Base-by-base conservation (phyloP, 2,888 invertebrate genomes). In the Stictocephala bisonia region DNA sequence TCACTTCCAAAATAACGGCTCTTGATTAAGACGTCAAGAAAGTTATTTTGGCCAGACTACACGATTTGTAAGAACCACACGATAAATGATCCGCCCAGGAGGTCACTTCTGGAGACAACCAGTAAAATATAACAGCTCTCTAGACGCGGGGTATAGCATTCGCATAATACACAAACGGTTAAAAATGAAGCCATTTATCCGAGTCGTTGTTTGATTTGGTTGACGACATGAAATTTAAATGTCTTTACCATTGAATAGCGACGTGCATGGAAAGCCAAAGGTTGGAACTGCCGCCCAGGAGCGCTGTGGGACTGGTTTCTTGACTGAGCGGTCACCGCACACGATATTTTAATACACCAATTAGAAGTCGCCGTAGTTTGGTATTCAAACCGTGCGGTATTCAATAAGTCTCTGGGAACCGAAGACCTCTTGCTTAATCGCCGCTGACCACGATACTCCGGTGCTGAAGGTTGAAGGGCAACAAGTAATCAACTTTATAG, bases 201-300 rank as follows among this genome's bases (percentile, higher is more conserved):
- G 64, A 64, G 22, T 60, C 64, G 26, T 41, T 64, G 60, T 64
- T 64, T 64, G 64, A 64, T 64, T 64, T 64, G 64, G 64, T 27
- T 64, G 64, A 18, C 13, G 64, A 64, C 64, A 44, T 44, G 64
- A 64, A 41, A 64, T 64, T 64, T 64, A 64, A 64, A 64, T 64
- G 64, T 64, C 64, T 64, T 64, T 64, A 64, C 64, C 64, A 64
- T 64, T 64, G 64, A 64, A 64, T 64, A 44, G 44, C 13, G 24
- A 64, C 64, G 64, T 64, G 64, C 44, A n/a, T 27, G 24, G 64
- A 44, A 44, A 26, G 3, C 44, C 3, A 22, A 64, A n/a, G n/a
- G 64, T 51, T 60, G 31, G 44, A n/a, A 44, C 44, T n/a, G 44
- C n/a, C 9, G 15, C 15, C 15, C n/a, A 15, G 9, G 44, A 4